phyloP scores from a whole-genome alignment of 2,888 invertebrate species.

The Sesia apiformis region DNA sequence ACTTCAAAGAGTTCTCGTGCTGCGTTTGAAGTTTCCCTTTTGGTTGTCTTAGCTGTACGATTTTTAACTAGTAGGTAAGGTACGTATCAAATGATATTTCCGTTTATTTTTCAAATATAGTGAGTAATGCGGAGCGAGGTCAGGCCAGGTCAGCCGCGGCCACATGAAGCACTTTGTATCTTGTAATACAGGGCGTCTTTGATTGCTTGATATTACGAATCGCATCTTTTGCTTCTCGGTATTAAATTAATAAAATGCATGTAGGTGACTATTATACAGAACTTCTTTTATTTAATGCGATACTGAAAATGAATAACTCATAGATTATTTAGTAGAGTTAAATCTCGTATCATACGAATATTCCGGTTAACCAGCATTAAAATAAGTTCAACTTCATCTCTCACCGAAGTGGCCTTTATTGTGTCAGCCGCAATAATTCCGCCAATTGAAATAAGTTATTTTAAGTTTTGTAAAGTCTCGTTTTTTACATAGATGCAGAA shows the following conservation, averaged over 20 bases:
- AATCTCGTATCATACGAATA: no score
- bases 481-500: no score
- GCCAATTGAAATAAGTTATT: no score
- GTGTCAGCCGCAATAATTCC: no score
- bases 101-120: background rate
- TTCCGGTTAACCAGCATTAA: no score
- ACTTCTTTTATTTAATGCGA: no score
- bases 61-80: background rate
- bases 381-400: no score
- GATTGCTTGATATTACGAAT: slow-evolving; percentile 18
- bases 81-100: background rate
- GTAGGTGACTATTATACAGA: no score
- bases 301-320: no score
- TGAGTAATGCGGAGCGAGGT: slow-evolving; percentile 5
- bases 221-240: slow-evolving; percentile 13
- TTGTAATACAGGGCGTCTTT: slow-evolving; percentile 31
- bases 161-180: slow-evolving; percentile 34
- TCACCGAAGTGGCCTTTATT: no score
- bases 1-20: slow-evolving; percentile 50
- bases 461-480: no score
- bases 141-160: slow-evolving; percentile 27
- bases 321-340: no score
- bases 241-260: background rate
- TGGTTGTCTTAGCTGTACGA: slow-evolving; percentile 23
- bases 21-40: slow-evolving; percentile 51